These are phyloP conservation scores for Leptarthrus brevirostris DNA, from an alignment of 2,888 invertebrate species.

Conservation along the genomic window DNA sequence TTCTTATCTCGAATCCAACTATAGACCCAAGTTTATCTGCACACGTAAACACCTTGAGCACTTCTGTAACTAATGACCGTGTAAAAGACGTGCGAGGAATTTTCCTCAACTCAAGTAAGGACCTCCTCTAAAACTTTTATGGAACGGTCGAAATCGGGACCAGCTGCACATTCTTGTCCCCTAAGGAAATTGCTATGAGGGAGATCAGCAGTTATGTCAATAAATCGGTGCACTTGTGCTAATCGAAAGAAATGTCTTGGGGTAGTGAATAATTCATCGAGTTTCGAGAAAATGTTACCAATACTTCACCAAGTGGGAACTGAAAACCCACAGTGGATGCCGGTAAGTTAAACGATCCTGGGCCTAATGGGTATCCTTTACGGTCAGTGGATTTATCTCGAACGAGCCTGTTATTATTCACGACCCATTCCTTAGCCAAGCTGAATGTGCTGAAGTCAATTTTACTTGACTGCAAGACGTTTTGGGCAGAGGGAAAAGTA, in stretches of 20 bases:
- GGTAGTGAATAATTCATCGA: neutral
- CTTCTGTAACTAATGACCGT: neutral
- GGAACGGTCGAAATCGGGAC: constrained; percentile 5
- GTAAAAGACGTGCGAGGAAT: constrained; percentile 17
- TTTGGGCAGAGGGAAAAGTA: neutral
- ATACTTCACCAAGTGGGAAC: neutral
- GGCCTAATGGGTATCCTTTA: constrained; percentile 23
- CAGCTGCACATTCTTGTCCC: neutral
- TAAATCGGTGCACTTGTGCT: constrained; percentile 22
- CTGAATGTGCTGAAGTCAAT: neutral
- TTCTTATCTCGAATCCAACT: neutral
- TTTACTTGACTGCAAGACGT: neutral
- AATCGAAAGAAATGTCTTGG: neutral
- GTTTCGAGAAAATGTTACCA: neutral
- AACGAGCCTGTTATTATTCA: constrained; percentile 37
- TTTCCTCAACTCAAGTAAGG: neutral
- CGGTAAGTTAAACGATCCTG: constrained; percentile 35
- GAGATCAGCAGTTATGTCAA: neutral
- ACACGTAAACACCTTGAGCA: neutral
- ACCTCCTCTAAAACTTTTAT: constrained; percentile 25
- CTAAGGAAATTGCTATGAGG: neutral
- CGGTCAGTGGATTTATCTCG: constrained; percentile 39
- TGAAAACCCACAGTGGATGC: neutral
- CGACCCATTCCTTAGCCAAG: neutral
- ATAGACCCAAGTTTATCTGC: neutral